Base-by-base conservation (phyloP, 1,140 invertebrate genomes). In the Acromyrmex heyeri region DNA sequence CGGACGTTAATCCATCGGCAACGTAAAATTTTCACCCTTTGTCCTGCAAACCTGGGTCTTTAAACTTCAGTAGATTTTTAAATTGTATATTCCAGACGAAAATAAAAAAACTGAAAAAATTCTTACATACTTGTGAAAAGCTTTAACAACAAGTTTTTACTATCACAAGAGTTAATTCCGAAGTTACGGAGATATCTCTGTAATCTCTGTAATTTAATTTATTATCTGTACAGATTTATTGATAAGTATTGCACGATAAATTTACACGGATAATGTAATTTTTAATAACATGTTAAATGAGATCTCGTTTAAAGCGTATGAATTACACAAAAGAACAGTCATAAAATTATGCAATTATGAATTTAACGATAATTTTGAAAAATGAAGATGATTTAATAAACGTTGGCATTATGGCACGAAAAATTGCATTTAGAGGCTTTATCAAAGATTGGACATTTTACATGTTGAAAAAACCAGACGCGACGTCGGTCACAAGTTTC, bases 241-340 rank as follows among this genome's bases (percentile, higher is more conserved):
- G 75, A 77, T 62, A 75, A 75, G n/a, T n/a, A 38, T 76, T 10
- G 12, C 12, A 3, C n/a, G 44, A 65, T 65, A 65, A 79, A 27
- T 0, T 78, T 6, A 12, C 14, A 18, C 8, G 16, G 34, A 24
- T 12, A 38, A 10, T 50, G 18, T 30, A 50, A 30, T 55, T 67
- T 38, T 34, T 8, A 38, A 21, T 38, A 55, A 8, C 62, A 21
- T 50, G 62, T 34, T 18, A 53, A 67, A 67, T 4, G 7, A 67
- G 8, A 61, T 61, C 21, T 3, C 8, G 3, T 67, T 34, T 21
- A 38, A 38, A 38, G 34, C 6, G 0, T 38, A 38, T 38, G 34
- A 5, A 38, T 0, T 62, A 27, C 8, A 27, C 38, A 8, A 50
- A 21, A 48, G 14, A 27, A 38, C 24, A 4, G 10, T 21, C 7